A percentile compares a stretch with the other conserved stretches of the same genome.
Conservation (phyloP, 1,140 invertebrate genomes). For the Vanessa tameamea region DNA sequence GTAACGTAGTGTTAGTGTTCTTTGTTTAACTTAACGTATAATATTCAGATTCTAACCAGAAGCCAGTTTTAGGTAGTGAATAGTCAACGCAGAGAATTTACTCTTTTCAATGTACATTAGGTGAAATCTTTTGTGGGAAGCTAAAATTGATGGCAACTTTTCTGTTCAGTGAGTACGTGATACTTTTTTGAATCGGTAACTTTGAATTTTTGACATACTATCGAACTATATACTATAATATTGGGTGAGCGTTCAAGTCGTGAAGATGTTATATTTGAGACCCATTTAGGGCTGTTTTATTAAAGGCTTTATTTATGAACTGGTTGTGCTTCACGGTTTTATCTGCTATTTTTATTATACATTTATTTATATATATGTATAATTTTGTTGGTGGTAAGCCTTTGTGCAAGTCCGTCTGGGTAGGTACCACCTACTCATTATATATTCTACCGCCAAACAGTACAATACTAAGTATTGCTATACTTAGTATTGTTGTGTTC, state of each 20-base stretch:
- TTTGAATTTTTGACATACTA: neutral
- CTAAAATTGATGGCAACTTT: neutral
- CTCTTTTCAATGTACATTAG: neutral
- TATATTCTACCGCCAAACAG: too few species aligned
- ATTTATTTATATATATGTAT: too few species aligned
- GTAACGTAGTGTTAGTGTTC: neutral
- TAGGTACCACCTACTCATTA: too few species aligned
- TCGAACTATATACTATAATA: neutral
- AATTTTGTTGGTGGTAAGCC: too few species aligned
- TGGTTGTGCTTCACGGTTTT: too few species aligned
- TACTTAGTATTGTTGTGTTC: too few species aligned
- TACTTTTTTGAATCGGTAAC: neutral
- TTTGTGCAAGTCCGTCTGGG: too few species aligned
- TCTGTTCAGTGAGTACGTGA: neutral
- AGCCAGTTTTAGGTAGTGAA: neutral
- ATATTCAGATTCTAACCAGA: constrained; percentile 12
- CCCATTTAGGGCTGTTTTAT: too few species aligned
- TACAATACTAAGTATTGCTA: too few species aligned
- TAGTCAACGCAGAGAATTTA: neutral
- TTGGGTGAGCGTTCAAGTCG: neutral
- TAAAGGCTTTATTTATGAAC: too few species aligned
- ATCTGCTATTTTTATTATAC: too few species aligned
- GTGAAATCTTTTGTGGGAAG: neutral
- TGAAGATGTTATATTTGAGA: too few species aligned
- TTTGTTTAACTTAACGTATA: neutral